phyloP scores from a whole-genome alignment of 1,140 invertebrate genomes.

The Tenebrio molitor region DNA sequence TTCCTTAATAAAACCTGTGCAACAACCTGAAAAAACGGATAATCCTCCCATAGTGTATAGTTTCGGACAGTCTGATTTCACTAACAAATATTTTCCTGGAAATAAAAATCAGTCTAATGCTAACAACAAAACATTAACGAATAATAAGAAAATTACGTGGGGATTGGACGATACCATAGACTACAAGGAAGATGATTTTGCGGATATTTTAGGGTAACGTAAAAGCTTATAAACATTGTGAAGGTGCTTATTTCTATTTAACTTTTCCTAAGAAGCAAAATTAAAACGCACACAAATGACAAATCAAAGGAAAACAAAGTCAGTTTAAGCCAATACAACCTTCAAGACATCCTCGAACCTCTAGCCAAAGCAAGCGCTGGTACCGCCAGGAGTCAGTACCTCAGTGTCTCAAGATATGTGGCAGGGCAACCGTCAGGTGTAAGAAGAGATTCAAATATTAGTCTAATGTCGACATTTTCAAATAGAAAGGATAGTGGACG shows the following conservation, averaged over 20 bases:
- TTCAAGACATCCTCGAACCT: constrained; percentile 63
- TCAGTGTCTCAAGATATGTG: constrained; percentile 79
- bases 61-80: constrained; percentile 63
- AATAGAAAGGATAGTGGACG: constrained; percentile 47
- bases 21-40: constrained; percentile 56
- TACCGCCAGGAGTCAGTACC: constrained; percentile 81
- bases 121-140: constrained; percentile 60
- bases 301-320: constrained; percentile 70
- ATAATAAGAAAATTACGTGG: constrained; percentile 61
- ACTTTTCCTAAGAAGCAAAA: constrained; percentile 61
- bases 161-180: constrained; percentile 58
- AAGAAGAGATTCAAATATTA: constrained; percentile 50
- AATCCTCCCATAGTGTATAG: constrained; percentile 64
- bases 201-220: constrained; percentile 73
- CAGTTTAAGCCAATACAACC: constrained; percentile 68
- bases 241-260: too few species aligned
- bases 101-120: constrained; percentile 58
- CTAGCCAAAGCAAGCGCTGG: constrained; percentile 65
- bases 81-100: constrained; percentile 58
- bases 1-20: constrained; percentile 62
- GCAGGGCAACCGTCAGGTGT: constrained; percentile 69
- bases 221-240: constrained; percentile 37
- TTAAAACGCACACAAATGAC: constrained; percentile 60
- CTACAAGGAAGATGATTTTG: constrained; percentile 72
- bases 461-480: constrained; percentile 43